Evolutionary conservation across 2,113 vertebrate species (phyloP).

Genomic region (Thymallus thymallus): DNA sequence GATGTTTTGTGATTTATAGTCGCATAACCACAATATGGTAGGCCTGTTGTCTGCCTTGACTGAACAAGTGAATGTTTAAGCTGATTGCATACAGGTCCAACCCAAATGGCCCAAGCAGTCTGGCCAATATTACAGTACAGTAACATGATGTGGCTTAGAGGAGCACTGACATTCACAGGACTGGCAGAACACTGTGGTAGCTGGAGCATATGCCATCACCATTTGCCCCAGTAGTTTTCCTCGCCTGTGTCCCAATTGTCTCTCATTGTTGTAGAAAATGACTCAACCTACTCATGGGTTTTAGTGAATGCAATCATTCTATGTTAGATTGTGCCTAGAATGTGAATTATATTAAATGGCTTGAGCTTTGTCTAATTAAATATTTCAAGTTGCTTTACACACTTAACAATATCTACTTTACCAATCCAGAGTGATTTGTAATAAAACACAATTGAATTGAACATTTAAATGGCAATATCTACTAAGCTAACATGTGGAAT

Average conservation of each 20-base stretch:
- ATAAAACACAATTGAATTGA: not conserved
- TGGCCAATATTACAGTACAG: not conserved
- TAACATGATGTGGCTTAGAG: not conserved
- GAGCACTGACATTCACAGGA: not conserved
- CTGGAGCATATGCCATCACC: not conserved
- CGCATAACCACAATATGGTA: not conserved
- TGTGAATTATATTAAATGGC: not conserved
- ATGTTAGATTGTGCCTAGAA: not conserved
- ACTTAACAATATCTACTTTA: not conserved
- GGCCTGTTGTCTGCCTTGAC: not conserved
- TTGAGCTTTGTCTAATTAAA: not conserved
- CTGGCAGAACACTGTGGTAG: not conserved
- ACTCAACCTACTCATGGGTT: not conserved
- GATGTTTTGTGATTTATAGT: too few relatives aligned
- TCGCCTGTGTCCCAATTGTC: not conserved
- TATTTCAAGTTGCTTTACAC: not conserved
- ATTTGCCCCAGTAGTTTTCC: not conserved
- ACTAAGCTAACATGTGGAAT: not conserved
- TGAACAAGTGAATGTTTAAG: not conserved
- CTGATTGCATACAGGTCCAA: not conserved
- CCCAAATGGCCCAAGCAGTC: not conserved
- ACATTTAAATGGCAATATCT: not conserved
- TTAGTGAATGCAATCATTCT: not conserved
- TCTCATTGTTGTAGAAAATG: not conserved
- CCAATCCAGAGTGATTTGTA: not conserved